phyloP scores from a whole-genome alignment of 2,113 vertebrate genomes.

The Ranitomeya imitator region DNA sequence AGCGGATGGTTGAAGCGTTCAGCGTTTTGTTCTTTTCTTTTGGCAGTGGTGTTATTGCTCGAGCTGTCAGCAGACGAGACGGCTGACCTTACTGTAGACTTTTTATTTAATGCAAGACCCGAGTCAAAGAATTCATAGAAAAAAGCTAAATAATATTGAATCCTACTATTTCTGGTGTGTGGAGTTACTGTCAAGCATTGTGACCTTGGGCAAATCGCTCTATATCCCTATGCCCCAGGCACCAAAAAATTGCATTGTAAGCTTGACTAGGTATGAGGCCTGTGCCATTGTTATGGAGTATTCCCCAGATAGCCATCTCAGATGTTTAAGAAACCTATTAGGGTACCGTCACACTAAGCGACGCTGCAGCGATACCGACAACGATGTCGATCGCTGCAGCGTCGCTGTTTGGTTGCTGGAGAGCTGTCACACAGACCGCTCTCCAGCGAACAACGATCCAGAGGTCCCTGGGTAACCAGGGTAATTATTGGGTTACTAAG shows the following conservation, averaged over 20 bases:
- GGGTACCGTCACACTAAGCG: no score
- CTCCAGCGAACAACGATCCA: no score
- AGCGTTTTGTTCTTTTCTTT: constrained; percentile 28
- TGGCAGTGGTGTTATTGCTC: constrained; percentile 32
- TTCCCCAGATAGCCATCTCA: neutral
- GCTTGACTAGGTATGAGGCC: constrained; percentile 1
- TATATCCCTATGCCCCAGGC: constrained; percentile 8
- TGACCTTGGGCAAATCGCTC: constrained; percentile 32
- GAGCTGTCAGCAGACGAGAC: constrained; percentile 1
- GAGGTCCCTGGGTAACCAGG: no score
- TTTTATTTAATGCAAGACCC: neutral
- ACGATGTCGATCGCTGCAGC: no score
- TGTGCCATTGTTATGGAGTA: neutral
- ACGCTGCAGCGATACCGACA: no score
- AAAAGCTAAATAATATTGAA: constrained; percentile 26
- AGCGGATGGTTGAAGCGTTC: constrained; percentile 10
- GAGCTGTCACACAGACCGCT: no score
- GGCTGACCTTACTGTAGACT: constrained; percentile 15
- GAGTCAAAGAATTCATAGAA: neutral
- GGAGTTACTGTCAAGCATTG: neutral
- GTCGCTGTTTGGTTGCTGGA: no score
- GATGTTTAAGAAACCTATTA: neutral
- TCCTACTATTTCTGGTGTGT: constrained; percentile 6
- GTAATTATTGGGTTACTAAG: no score
- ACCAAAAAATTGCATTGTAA: constrained; percentile 2